Evolutionary conservation across 2,797 vertebrate species (phyloP).

Genomic region (Squalus acanthias): DNA sequence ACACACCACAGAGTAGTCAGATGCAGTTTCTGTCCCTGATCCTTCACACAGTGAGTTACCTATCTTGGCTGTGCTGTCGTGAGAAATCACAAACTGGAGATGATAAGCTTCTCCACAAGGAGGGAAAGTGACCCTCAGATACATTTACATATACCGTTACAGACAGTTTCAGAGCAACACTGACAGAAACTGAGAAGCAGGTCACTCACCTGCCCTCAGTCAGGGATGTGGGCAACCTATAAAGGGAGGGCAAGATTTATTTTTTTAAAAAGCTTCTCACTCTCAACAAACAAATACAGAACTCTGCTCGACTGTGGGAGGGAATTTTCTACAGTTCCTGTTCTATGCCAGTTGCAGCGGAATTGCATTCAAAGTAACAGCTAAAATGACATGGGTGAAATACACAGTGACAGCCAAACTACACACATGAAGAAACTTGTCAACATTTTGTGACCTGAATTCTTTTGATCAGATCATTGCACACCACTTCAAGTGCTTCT

Average conservation of each 20-base stretch:
- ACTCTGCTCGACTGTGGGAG: not conserved
- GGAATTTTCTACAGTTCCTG: not conserved
- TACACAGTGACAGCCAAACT: not conserved
- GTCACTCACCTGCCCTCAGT: not conserved
- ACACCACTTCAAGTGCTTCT: not conserved
- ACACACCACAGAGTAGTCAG: not conserved
- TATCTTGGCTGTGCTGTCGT: not conserved
- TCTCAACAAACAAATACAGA: not conserved
- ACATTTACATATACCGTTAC: not conserved
- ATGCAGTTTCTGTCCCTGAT: not conserved
- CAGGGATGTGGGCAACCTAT: not conserved
- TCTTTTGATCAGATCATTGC: not conserved
- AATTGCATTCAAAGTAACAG: not conserved
- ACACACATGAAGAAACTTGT: not conserved
- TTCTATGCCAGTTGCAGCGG: not conserved
- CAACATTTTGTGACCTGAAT: not conserved
- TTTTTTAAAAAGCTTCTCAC: not conserved
- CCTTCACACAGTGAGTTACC: not conserved
- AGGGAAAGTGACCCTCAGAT: not conserved
- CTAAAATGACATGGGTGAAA: not conserved
- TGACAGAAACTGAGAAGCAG: not conserved
- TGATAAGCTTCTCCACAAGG: not conserved
- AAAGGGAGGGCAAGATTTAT: not conserved
- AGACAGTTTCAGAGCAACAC: not conserved
- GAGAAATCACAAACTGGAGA: not conserved